Evolutionary conservation across 2,113 vertebrate genomes (phyloP).

Genomic region (Siniperca chuatsi): DNA sequence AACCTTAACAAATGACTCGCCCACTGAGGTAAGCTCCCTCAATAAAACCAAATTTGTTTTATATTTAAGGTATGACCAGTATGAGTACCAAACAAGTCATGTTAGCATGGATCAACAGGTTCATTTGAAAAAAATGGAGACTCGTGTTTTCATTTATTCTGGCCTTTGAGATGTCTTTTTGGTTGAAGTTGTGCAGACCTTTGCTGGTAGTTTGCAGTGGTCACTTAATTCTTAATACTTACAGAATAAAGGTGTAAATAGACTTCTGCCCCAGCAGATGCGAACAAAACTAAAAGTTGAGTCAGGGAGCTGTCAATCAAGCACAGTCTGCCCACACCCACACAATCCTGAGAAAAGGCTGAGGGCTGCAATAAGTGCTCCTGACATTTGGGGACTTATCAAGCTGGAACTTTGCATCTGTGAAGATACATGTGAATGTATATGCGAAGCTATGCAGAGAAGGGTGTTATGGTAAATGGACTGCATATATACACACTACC

Average conservation of each 20-base stretch:
- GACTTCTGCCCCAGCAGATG: background rate
- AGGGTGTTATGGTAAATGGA: no score
- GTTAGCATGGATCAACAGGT: background rate
- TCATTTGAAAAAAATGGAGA: no score
- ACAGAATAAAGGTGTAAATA: background rate
- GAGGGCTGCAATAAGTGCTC: background rate
- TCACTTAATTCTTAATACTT: background rate
- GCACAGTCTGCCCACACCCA: background rate
- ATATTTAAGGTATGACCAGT: background rate
- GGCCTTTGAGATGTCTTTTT: background rate
- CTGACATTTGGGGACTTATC: no score
- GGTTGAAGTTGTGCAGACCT: background rate
- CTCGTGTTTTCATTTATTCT: background rate
- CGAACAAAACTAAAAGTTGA: background rate
- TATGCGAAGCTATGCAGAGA: no score
- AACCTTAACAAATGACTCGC: constrained; percentile 10
- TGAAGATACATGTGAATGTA: background rate
- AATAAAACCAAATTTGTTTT: constrained; percentile 3
- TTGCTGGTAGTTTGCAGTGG: background rate
- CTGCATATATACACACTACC: background rate
- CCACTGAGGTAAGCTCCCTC: background rate
- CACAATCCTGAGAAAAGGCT: background rate
- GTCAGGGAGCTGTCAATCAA: background rate
- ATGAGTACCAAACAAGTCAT: background rate
- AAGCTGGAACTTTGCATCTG: background rate